Conservation (phyloP, 2,888 invertebrate species). For the Drosophila macrospina region DNA sequence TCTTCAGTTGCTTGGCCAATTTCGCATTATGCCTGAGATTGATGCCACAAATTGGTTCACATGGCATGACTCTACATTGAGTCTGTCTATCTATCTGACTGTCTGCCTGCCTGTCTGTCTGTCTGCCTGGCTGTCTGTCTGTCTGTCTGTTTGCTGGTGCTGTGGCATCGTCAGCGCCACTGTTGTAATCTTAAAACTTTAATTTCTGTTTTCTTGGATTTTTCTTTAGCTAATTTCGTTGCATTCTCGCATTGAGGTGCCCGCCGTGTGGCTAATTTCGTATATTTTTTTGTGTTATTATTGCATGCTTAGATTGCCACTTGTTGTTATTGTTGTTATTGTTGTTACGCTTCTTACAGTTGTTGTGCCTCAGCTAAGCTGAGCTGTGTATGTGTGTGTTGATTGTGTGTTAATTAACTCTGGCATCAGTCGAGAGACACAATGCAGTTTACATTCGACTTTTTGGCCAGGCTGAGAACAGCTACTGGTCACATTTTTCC, state of each 20-base stretch:
- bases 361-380: slow-evolving; percentile 5
- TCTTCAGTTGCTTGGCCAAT: slow-evolving; percentile 62
- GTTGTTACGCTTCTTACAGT: slow-evolving; percentile 22
- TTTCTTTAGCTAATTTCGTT: slow-evolving; percentile 67
- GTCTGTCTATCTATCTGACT: slow-evolving; percentile 13
- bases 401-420: slow-evolving; percentile 81
- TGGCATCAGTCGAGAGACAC: slow-evolving; percentile 53
- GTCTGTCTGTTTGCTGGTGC: slow-evolving; percentile 7
- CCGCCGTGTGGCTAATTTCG: slow-evolving; percentile 65
- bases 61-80: slow-evolving; percentile 69
- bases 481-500: slow-evolving; percentile 41
- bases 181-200: slow-evolving; percentile 75
- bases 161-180: slow-evolving; percentile 47
- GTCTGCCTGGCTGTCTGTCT: slow-evolving; percentile 7
- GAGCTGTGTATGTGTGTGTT: slow-evolving; percentile 6
- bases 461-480: slow-evolving; percentile 48
- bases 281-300: slow-evolving; percentile 52
- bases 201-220: slow-evolving; percentile 74
- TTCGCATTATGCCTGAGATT: slow-evolving; percentile 83
- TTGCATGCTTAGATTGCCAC: slow-evolving; percentile 67
- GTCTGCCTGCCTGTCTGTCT: slow-evolving; percentile 2
- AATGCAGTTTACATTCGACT: slow-evolving; percentile 38
- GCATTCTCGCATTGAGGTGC: slow-evolving; percentile 74
- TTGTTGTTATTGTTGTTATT: slow-evolving; percentile 56
- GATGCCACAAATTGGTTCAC: slow-evolving; percentile 84